Evolutionary conservation across 35 echinoderm and acorn worm species (phyloP), one percentile per base, ranked within the genome.

Genomic region (Stichopus chloronotus): DNA sequence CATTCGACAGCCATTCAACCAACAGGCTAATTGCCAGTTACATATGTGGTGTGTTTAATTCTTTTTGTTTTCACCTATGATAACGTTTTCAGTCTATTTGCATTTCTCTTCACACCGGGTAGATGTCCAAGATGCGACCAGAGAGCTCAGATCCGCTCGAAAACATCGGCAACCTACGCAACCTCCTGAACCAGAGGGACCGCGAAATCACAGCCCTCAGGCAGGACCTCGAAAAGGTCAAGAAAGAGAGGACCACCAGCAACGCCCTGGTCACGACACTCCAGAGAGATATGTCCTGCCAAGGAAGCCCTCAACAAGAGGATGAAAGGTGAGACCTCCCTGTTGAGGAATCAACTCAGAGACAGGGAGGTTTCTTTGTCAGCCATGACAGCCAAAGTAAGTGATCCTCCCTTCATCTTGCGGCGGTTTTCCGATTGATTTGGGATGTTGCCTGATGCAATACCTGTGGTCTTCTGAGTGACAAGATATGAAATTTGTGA

Each of bases 81-180:
- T 43, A 43, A 43, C n/a, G 30, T 1, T 43, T 43, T 43, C 3
- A 43, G 3, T 43, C 30, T 43, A 3, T 43, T 43, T 43, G 30
- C 30, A 43, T 43, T 43, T 43, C 3, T 0, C 30, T 3, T 43
- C 30, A 43, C 30, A 43, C 30, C 3, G 30, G 30, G 43, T 52
- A 99, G 97, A 99, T 99, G 97, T 83, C 95, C 3, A 96, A 95
- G 69, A 99, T 99, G 97, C 88, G 92, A 81, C 92, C 88, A 3
- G 97, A 99, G 52, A 99, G 97, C 76, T 91, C 86, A 0, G 95
- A 99, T 89, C 97, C 97, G 1, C 92, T 96, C 88, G 97, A 99
- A 60, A 99, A 96, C 76, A 74, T 96, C 9, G 97, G 92, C 21
- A 94, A 95, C 68, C 90, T 99, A 55, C 97, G 97, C 53, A 95